Base-by-base conservation (phyloP, 2,888 invertebrate genomes). In the Andrena trimmerana region DNA sequence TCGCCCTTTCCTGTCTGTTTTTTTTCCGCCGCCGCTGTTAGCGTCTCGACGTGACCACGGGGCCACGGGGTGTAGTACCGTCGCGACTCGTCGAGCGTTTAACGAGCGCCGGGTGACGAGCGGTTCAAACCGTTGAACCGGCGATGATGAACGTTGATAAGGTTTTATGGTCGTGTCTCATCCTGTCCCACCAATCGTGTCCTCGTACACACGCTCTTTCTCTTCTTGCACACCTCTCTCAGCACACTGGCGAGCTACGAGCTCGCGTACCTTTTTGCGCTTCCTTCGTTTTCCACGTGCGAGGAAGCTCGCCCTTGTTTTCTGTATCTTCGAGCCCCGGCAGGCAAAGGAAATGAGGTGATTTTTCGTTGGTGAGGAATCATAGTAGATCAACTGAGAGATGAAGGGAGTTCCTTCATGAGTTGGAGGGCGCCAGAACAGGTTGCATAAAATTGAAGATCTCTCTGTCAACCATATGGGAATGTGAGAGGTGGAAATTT, bases 101-200 rank as follows among this genome's bases (percentile, higher is more conserved):
- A 91, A 91, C 90, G 90, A 91, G 90, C 91, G 88, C 78, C 69
- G 90, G 85, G 88, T 90, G 90, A 89, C 90, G 88, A 88, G 85
- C 89, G 83, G 85, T 86, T 87, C 89, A 89, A 91, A 90, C 88
- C 86, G 91, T 90, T 91, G 90, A 90, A 90, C 90, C 88, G 89
- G 88, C 91, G 90, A 89, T 89, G 89, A 91, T 90, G 90, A 91
- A 91, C 90, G 90, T 90, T 91, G 91, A 91, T 91, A 91, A 91
- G 91, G 90, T 91, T 91, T 91, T 91, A 91, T 91, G 90, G 90
- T 83, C 90, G 89, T 90, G 88, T 91, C 90, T 91, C 91, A 91
- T 91, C 91, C 90, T 91, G 91, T 91, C 89, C 87, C 88, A 86
- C 86, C 90, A 88, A 89, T 90, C 88, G 88, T 83, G 78, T 79